Percentiles rank a stretch among this genome's conserved stretches.
Conservation (phyloP, 2,888 invertebrate genomes). For the Stenchaetothrips biformis region DNA sequence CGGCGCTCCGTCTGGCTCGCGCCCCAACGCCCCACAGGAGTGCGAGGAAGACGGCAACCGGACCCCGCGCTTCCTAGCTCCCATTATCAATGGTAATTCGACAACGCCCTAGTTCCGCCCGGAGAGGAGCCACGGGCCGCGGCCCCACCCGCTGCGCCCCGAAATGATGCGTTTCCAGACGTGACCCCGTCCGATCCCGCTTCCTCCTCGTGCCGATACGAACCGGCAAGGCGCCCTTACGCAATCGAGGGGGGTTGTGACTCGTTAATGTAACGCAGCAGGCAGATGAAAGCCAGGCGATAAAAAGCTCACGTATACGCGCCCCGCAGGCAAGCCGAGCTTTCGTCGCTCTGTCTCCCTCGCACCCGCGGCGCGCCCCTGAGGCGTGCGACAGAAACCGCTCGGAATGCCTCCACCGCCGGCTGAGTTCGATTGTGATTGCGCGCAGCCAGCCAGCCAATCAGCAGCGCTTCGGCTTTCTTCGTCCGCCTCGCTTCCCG, state of each 20-base stretch:
- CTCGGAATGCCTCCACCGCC: too few species aligned
- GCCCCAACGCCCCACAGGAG: too few species aligned
- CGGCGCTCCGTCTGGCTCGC: too few species aligned
- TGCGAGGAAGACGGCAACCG: too few species aligned
- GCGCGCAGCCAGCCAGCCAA: too few species aligned
- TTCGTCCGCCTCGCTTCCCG: too few species aligned
- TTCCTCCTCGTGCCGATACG: too few species aligned
- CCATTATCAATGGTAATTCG: neutral
- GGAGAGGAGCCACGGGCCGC: neutral
- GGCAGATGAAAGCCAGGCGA: conserved; percentile 11
- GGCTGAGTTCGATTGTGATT: too few species aligned
- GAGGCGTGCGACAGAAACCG: too few species aligned
- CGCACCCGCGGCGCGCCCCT: neutral
- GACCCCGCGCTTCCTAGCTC: neutral
- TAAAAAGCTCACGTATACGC: neutral
- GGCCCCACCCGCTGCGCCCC: neutral
- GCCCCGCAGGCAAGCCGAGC: neutral
- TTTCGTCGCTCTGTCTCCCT: neutral
- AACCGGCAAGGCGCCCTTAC: neutral
- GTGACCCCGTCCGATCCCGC: too few species aligned
- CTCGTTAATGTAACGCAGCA: conserved; percentile 9
- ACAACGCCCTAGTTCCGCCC: neutral
- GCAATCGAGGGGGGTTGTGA: neutral
- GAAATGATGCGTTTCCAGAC: neutral
- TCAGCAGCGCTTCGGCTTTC: too few species aligned